These are phyloP conservation scores for Venusia cambrica DNA, from an alignment of 2,888 invertebrate species.

Conservation along the genomic window DNA sequence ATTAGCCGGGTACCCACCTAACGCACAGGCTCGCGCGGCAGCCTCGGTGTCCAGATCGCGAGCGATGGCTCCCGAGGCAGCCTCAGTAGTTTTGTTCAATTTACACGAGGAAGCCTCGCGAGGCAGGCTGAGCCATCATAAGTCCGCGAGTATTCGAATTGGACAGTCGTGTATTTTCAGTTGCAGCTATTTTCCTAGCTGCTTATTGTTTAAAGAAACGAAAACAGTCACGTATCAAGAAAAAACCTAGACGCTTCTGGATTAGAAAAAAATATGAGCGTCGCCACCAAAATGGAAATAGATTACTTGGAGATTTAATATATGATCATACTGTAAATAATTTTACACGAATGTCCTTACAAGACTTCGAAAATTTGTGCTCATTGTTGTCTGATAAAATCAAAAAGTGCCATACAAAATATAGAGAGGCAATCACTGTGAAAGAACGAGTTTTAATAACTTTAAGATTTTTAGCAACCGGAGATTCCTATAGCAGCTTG, in stretches of 20 bases:
- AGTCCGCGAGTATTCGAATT: constrained; percentile 27
- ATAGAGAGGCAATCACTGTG: constrained; percentile 18
- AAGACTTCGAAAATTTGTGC: constrained; percentile 29
- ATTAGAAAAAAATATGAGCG: constrained; percentile 27
- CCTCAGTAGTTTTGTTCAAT: constrained; percentile 26
- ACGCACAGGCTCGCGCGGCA: no score
- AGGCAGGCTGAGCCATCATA: constrained; percentile 28
- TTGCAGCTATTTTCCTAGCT: constrained; percentile 31
- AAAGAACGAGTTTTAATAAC: constrained; percentile 19
- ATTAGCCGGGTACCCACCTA: no score
- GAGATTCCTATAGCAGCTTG: constrained; percentile 19
- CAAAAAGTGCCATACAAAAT: constrained; percentile 19
- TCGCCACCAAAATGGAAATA: constrained; percentile 26
- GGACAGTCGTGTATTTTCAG: constrained; percentile 31
- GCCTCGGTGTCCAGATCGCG: no score
- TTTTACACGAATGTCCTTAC: constrained; percentile 21
- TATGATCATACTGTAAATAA: constrained; percentile 16
- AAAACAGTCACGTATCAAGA: constrained; percentile 29
- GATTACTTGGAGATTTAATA: constrained; percentile 21
- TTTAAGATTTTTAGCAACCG: constrained; percentile 22
- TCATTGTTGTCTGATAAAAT: constrained; percentile 27
- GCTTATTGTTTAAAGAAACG: constrained; percentile 20
- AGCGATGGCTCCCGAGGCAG: constrained; percentile 26
- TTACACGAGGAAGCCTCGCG: constrained; percentile 22
- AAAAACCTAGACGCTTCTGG: constrained; percentile 29